A percentile compares a stretch with the other conserved stretches of the same genome.
Conservation (phyloP, 1,140 invertebrate genomes). For the Nephila pilipes region DNA sequence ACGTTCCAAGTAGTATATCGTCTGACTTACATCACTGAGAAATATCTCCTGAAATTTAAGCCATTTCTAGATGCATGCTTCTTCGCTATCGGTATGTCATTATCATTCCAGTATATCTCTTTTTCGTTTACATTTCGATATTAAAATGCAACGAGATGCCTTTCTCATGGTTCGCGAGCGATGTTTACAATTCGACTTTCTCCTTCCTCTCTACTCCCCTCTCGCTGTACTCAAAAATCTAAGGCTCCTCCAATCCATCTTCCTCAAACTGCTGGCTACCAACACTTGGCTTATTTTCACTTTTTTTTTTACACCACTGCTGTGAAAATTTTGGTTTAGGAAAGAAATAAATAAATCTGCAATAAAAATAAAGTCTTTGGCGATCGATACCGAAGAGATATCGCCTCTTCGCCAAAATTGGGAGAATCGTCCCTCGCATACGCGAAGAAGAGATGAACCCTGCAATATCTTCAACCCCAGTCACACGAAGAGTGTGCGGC, state of each 20-base stretch:
- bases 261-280: conserved; percentile 28
- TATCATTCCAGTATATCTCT: not conserved
- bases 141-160: conserved; percentile 17
- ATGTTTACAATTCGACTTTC: conserved; percentile 38
- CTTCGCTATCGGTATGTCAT: not conserved
- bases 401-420: not conserved
- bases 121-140: conserved; percentile 20
- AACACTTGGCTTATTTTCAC: conserved; percentile 19
- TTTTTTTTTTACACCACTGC: not conserved
- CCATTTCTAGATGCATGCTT: not conserved
- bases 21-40: not conserved
- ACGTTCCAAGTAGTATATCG: not conserved
- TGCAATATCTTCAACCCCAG: not conserved
- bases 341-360: conserved; percentile 31
- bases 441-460: not conserved
- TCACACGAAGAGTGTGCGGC: not conserved
- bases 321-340: not conserved
- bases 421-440: not conserved
- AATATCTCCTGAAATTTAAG: not conserved
- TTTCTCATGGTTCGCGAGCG: not conserved
- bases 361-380: conserved; percentile 1
- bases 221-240: not conserved
- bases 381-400: not conserved
- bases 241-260: not conserved
- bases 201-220: not conserved